Conservation (phyloP, 2,113 vertebrate genomes). For the Saccopteryx bilineata region DNA sequence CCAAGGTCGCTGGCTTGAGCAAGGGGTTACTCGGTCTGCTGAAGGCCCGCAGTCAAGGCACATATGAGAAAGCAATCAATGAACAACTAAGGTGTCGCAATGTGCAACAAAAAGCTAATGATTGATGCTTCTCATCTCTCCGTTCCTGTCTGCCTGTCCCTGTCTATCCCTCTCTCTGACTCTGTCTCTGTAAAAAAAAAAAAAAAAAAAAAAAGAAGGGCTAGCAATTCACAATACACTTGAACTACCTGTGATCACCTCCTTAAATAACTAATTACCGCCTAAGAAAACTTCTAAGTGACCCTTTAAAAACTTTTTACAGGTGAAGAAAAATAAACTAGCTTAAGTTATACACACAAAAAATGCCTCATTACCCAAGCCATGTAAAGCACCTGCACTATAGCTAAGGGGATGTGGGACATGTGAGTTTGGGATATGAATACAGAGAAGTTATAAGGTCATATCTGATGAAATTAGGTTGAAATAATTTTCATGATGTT, state of each 20-base stretch:
- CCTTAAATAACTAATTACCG: constrained; percentile 10
- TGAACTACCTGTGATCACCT: neutral
- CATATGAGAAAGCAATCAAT: too few species aligned
- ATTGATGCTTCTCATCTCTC: too few species aligned
- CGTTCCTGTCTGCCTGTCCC: too few species aligned
- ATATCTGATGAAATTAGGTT: neutral
- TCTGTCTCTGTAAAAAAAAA: neutral
- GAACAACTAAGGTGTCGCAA: too few species aligned
- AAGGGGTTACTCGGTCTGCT: too few species aligned
- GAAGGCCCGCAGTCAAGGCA: too few species aligned
- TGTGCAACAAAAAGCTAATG: too few species aligned
- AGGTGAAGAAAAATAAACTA: neutral
- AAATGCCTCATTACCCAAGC: neutral
- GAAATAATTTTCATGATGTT: neutral
- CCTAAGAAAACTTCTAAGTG: neutral
- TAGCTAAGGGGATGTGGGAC: neutral
- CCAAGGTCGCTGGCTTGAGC: too few species aligned
- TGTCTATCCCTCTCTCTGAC: too few species aligned
- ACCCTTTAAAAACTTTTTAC: neutral
- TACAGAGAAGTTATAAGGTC: neutral
- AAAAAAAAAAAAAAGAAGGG: neutral
- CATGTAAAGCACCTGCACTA: too few species aligned
- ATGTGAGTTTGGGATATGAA: neutral
- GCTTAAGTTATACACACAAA: neutral
- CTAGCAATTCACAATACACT: neutral